These are phyloP conservation scores for Zygogramma bicolorata DNA, from an alignment of 2,888 invertebrate genomes.

Conservation along the genomic window DNA sequence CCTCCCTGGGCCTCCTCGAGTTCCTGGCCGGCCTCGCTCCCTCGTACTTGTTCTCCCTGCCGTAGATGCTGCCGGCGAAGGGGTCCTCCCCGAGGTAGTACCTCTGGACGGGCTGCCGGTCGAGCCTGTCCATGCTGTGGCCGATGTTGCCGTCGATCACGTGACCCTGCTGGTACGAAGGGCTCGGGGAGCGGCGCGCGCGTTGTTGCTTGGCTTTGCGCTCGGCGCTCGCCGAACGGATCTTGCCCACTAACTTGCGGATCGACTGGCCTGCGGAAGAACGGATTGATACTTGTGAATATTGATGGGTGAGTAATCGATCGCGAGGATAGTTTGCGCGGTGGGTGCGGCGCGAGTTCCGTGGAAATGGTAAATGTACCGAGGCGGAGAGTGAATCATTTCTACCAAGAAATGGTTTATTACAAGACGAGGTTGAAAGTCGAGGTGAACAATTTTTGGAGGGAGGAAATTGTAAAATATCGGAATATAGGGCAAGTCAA, in stretches of 20 bases:
- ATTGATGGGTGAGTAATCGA: slow-evolving; percentile 15
- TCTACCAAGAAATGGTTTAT: too few relatives aligned
- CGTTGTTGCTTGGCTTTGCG: slow-evolving; percentile 70
- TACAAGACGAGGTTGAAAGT: too few relatives aligned
- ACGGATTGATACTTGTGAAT: too few relatives aligned
- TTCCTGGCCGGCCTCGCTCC: slow-evolving; percentile 70
- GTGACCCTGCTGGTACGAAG: slow-evolving; percentile 71
- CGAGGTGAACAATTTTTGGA: too few relatives aligned
- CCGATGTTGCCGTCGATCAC: slow-evolving; percentile 69
- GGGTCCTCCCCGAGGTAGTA: slow-evolving; percentile 91
- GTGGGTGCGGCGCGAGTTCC: background rate
- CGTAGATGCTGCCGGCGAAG: slow-evolving; percentile 85
- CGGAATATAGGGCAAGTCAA: too few relatives aligned
- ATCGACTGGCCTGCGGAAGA: slow-evolving; percentile 79
- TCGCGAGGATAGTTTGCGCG: too few relatives aligned
- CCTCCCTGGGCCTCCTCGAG: slow-evolving; percentile 57
- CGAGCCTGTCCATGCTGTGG: slow-evolving; percentile 54
- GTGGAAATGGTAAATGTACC: too few relatives aligned
- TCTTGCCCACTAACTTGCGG: slow-evolving; percentile 84
- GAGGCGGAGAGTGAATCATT: too few relatives aligned
- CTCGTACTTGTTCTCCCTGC: slow-evolving; percentile 87
- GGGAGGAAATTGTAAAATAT: too few relatives aligned
- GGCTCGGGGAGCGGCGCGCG: slow-evolving; percentile 72
- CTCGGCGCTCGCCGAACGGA: slow-evolving; percentile 80
- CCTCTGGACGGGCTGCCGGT: slow-evolving; percentile 53